Evolutionary conservation across 2,113 vertebrate genomes (phyloP).

Genomic region (Myrmophylax atrothorax): DNA sequence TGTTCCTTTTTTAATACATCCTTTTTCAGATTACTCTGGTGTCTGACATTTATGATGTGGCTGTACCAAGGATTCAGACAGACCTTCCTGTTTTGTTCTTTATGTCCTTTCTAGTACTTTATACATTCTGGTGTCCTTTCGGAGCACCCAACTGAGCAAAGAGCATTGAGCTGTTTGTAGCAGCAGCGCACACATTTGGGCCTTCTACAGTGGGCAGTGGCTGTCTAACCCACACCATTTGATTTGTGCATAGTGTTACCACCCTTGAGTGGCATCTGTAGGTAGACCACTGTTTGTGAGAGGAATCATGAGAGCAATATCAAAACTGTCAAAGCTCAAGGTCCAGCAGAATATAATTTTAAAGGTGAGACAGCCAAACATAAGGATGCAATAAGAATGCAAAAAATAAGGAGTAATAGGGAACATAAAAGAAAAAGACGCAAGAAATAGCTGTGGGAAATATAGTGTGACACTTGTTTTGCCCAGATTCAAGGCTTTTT

Average conservation of each 20-base stretch:
- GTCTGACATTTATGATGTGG: background rate
- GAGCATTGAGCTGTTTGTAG: background rate
- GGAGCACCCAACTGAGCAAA: background rate
- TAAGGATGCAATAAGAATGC: background rate
- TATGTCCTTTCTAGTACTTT: background rate
- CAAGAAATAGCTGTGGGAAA: background rate
- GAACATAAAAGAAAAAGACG: background rate
- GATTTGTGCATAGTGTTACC: background rate
- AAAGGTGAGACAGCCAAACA: background rate
- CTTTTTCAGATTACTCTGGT: background rate
- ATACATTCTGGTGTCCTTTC: background rate
- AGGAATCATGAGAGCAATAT: background rate
- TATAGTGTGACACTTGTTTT: background rate
- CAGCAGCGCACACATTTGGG: accelerated
- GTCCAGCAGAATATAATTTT: background rate
- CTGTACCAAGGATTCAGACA: background rate
- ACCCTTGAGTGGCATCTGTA: background rate
- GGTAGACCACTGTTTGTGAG: background rate
- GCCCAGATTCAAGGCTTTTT: background rate
- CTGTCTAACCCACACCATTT: accelerated
- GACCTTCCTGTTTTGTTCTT: conserved; percentile 1
- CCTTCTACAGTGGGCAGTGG: accelerated
- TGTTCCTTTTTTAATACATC: background rate
- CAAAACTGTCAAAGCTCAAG: background rate
- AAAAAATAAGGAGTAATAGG: background rate